Evolutionary conservation across 2,797 vertebrate genomes (phyloP), one percentile per base, ranked within the genome.

Genomic region (Siniperca scherzeri): DNA sequence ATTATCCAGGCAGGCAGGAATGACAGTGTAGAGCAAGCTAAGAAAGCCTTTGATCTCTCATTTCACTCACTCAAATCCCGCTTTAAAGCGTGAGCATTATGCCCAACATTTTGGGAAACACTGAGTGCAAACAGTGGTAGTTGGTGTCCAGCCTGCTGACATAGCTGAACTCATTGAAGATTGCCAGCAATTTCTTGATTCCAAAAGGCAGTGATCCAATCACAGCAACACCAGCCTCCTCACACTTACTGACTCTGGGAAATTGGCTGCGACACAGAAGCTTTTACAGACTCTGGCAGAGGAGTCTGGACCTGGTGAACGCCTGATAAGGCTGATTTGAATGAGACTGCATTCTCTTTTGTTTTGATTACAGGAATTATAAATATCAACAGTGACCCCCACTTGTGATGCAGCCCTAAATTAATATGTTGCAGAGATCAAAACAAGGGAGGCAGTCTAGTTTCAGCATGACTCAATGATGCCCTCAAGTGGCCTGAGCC

Each of bases 401-500:
- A 74, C 84, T 87, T 62, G 70, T 87, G 84, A 84, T 85, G 87
- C 70, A 75, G 75, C 68, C 69, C 52, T 70, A 77, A 86, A 90
- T 85, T 77, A 89, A 85, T 85, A 84, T 46, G 72, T 70, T 79
- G 68, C 48, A 62, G 74, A 62, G 33, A 46, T 81, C 42, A 55
- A 72, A 81, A 73, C 84, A 48, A 65, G 55, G 33, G 9, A 4
- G 56, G 53, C n/a, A 2, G 62, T 30, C 16, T 25, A 5, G 38
- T 73, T 84, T 72, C 13, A 81, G 27, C 59, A 7, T 46, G 71
- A 88, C 87, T 91, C 92, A 92, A 94, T 65, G 57, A 87, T 88
- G 91, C 92, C 91, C 92, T 90, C 93, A 77, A 89, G 92, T 93
- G 93, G 91, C 69, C 46, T 13, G 36, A 91, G 53, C 2, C 19